Evolutionary conservation across 2,797 vertebrate genomes (phyloP).

Genomic region (Anableps anableps): DNA sequence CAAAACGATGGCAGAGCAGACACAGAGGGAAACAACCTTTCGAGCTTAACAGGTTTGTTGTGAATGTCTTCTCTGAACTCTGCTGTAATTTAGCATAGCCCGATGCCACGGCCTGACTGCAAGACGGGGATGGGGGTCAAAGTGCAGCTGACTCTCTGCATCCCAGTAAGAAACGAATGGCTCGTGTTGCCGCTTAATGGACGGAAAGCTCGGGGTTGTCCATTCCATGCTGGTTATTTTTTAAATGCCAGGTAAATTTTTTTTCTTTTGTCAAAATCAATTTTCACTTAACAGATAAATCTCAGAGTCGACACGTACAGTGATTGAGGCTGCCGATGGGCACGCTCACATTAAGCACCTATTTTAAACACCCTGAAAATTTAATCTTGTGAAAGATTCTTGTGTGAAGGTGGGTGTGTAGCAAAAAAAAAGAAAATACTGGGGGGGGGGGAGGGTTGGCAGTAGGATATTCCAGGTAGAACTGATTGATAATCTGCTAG

Average conservation of each 20-base stretch:
- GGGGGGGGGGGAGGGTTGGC: not conserved
- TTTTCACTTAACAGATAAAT: slow-evolving; percentile 58
- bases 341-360: slow-evolving; percentile 42
- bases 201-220: slow-evolving; percentile 52
- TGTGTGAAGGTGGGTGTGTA: slow-evolving; percentile 7
- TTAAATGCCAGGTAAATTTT: slow-evolving; percentile 48
- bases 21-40: slow-evolving; percentile 20
- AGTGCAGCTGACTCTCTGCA: slow-evolving; percentile 25
- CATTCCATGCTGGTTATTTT: slow-evolving; percentile 52
- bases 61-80: slow-evolving; percentile 46
- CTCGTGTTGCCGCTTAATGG: slow-evolving; percentile 49
- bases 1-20: slow-evolving; percentile 34
- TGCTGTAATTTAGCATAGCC: slow-evolving; percentile 43
- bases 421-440: slow-evolving; percentile 3
- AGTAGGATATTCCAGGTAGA: slow-evolving; percentile 15
- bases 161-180: slow-evolving; percentile 41
- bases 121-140: slow-evolving; percentile 21
- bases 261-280: too few relatives aligned
- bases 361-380: slow-evolving; percentile 47
- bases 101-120: slow-evolving; percentile 39
- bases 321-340: slow-evolving; percentile 15
- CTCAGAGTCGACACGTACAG: slow-evolving; percentile 25
- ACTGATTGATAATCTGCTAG: slow-evolving; percentile 13
- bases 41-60: slow-evolving; percentile 39
- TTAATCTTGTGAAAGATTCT: slow-evolving; percentile 26